Evolutionary conservation across 2,888 invertebrate genomes (phyloP).

Genomic region (Ophonus ardosiacus): DNA sequence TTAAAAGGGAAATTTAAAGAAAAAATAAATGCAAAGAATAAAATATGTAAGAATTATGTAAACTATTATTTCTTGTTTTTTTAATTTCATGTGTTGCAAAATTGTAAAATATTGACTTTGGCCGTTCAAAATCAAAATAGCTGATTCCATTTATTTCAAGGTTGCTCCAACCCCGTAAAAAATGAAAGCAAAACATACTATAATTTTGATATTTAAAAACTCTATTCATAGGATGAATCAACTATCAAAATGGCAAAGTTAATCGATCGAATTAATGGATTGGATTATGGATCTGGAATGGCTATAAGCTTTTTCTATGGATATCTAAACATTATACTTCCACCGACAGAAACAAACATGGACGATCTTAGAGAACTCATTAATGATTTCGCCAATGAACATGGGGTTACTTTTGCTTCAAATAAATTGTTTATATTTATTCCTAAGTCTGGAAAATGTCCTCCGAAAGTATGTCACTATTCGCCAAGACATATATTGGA

Average conservation of each 20-base stretch:
- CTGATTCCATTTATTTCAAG: too few relatives aligned
- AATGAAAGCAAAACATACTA: not conserved
- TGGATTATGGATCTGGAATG: slow-evolving; percentile 82
- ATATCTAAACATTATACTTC: slow-evolving; percentile 79
- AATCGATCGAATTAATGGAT: slow-evolving; percentile 70
- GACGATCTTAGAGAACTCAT: slow-evolving; percentile 71
- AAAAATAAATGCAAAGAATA: too few relatives aligned
- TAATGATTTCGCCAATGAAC: slow-evolving; percentile 73
- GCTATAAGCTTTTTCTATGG: slow-evolving; percentile 83
- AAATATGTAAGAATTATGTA: too few relatives aligned
- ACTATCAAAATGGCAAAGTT: slow-evolving; percentile 70
- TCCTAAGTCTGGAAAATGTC: slow-evolving; percentile 76
- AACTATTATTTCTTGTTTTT: too few relatives aligned
- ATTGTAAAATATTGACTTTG: too few relatives aligned
- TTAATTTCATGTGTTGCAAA: too few relatives aligned
- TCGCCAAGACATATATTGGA: slow-evolving; percentile 14
- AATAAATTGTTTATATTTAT: slow-evolving; percentile 80
- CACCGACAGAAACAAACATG: slow-evolving; percentile 73
- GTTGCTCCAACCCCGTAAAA: too few relatives aligned
- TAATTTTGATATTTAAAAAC: not conserved
- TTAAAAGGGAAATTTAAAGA: too few relatives aligned
- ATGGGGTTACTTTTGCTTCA: slow-evolving; percentile 77
- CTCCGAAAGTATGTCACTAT: slow-evolving; percentile 73
- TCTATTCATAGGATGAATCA: slow-evolving; percentile 60
- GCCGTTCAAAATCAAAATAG: too few relatives aligned